phyloP scores from a whole-genome alignment of 2,888 invertebrate genomes.

The Andrena fulva region DNA sequence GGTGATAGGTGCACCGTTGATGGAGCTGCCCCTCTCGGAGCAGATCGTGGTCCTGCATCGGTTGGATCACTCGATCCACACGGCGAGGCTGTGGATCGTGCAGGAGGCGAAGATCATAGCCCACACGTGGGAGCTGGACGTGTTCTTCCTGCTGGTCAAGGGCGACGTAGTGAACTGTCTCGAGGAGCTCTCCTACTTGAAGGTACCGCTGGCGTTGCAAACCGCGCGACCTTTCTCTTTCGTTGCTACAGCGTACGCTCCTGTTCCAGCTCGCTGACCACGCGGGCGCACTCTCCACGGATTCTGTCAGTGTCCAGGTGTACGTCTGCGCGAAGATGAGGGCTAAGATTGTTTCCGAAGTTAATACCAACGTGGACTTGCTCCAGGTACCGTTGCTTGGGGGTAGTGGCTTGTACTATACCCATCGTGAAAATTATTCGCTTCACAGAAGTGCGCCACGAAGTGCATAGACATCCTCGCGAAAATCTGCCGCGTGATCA shows the following conservation, averaged over 20 bases:
- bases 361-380: constrained; percentile 90
- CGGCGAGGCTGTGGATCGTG: constrained; percentile 91
- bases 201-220: constrained; percentile 71
- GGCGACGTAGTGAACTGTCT: constrained; percentile 82
- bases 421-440: not conserved
- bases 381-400: constrained; percentile 87
- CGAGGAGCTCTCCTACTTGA: constrained; percentile 80
- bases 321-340: constrained; percentile 93
- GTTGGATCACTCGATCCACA: constrained; percentile 92
- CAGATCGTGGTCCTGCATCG: constrained; percentile 92
- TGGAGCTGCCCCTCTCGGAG: constrained; percentile 92
- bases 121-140: constrained; percentile 91
- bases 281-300: constrained; percentile 86
- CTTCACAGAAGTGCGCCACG: constrained; percentile 88
- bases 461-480: constrained; percentile 91
- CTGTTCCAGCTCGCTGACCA: constrained; percentile 88
- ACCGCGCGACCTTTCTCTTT: not conserved
- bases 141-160: constrained; percentile 87
- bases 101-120: constrained; percentile 90
- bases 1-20: constrained; percentile 90
- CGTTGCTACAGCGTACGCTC: not conserved
- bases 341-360: constrained; percentile 92
- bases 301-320: constrained; percentile 90
- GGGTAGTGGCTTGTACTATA: too few species aligned
- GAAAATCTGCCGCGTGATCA: constrained; percentile 90